Conservation (phyloP, 2,888 invertebrate species). For the Oasisia sp. region DNA sequence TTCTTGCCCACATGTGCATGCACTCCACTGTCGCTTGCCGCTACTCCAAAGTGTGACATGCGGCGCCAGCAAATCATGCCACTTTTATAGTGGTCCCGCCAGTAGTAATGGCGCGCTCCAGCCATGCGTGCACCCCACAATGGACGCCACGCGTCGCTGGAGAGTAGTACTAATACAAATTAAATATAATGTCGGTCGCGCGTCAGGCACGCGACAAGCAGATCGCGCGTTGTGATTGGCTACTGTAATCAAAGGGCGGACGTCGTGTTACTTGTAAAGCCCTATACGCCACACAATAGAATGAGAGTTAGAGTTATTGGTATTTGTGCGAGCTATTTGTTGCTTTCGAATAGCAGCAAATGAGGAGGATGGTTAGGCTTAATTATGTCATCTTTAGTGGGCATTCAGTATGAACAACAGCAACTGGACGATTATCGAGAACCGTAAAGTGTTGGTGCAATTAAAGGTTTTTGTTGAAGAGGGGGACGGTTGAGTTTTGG, state of each 20-base stretch:
- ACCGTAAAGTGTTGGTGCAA: too few species aligned
- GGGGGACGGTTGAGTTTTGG: too few species aligned
- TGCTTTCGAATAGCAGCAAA: background rate
- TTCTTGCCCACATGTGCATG: background rate
- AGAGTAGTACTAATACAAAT: conserved; percentile 13
- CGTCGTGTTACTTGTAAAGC: background rate
- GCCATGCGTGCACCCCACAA: background rate
- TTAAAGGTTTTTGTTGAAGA: too few species aligned
- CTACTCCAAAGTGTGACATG: background rate
- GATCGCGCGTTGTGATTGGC: background rate
- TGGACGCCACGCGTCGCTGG: background rate
- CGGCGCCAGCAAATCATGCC: background rate
- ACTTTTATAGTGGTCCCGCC: background rate
- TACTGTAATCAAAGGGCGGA: background rate
- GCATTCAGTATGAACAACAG: too few species aligned
- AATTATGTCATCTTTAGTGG: too few species aligned
- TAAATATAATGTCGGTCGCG: conserved; percentile 3
- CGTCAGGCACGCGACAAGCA: background rate
- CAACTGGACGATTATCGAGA: too few species aligned
- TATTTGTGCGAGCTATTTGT: background rate
- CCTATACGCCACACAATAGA: background rate
- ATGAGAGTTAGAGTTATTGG: background rate
- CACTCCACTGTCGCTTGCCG: background rate
- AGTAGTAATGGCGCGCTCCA: background rate
- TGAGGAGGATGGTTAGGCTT: too few species aligned